These are phyloP conservation scores for Pteropus alecto DNA, from an alignment of 2,113 vertebrate genomes.

Conservation along the genomic window DNA sequence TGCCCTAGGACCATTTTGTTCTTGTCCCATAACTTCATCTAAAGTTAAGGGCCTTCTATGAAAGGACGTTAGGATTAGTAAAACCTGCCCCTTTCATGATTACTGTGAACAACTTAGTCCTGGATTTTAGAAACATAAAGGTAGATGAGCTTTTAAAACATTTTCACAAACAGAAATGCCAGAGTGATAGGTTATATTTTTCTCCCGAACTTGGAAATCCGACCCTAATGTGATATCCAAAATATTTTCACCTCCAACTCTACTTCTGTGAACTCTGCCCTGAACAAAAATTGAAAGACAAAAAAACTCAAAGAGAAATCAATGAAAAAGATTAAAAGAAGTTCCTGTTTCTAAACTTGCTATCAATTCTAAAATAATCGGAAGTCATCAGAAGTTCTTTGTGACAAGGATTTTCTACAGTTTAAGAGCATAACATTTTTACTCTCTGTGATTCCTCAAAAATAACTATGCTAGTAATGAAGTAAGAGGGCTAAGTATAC, in stretches of 20 bases:
- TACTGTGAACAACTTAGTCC: not conserved
- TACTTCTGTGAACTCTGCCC: slow-evolving; percentile 27
- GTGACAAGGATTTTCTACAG: not conserved
- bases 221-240: not conserved
- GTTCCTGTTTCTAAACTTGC: slow-evolving; percentile 34
- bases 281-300: slow-evolving; percentile 20
- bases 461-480: not conserved
- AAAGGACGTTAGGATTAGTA: slow-evolving; percentile 27
- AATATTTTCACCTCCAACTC: not conserved
- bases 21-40: not conserved
- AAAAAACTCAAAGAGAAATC: not conserved
- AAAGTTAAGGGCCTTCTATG: not conserved
- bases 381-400: slow-evolving; percentile 28
- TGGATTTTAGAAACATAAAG: not conserved
- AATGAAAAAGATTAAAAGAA: not conserved
- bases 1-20: not conserved
- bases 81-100: not conserved
- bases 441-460: not conserved
- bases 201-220: not conserved
- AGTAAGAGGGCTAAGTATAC: not conserved
- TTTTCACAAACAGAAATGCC: not conserved
- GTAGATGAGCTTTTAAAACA: not conserved
- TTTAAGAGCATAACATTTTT: not conserved
- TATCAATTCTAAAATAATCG: not conserved
- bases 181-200: not conserved